Evolutionary conservation across 2,888 invertebrate species (phyloP).

Genomic region (Zygothrica quintamaculata): DNA sequence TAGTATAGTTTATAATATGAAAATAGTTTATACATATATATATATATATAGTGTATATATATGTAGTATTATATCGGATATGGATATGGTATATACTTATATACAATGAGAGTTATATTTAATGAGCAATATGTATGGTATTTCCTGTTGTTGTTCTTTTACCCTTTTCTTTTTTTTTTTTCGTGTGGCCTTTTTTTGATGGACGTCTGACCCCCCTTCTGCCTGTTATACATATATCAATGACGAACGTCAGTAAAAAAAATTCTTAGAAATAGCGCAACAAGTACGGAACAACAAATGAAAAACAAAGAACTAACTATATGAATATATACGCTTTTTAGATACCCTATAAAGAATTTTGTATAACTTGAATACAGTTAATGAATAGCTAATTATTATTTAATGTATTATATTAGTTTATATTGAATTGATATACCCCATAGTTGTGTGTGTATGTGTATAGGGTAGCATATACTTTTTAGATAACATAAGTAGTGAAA

Average conservation of each 20-base stretch:
- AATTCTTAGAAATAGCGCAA: constrained; percentile 38
- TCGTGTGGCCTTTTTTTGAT: no score
- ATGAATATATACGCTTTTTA: neutral
- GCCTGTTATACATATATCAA: no score
- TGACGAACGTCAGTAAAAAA: neutral
- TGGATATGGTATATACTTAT: no score
- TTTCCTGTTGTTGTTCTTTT: constrained; percentile 59
- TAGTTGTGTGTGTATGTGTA: no score
- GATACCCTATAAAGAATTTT: no score
- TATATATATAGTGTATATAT: constrained; percentile 15
- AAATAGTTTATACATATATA: no score
- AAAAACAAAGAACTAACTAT: no score
- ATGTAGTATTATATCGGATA: constrained; percentile 1
- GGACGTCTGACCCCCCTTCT: constrained; percentile 21
- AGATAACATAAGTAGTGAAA: constrained; percentile 18
- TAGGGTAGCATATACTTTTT: neutral
- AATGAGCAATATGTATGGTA: constrained; percentile 47
- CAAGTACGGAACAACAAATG: constrained; percentile 14
- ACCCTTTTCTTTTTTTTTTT: neutral
- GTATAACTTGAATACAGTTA: no score
- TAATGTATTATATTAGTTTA: no score
- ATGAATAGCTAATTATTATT: no score
- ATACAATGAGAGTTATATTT: constrained; percentile 21
- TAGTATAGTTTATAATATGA: constrained; percentile 9
- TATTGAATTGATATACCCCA: no score